Evolutionary conservation across 2,888 invertebrate genomes (phyloP).

Genomic region (Thereva nobilitata): DNA sequence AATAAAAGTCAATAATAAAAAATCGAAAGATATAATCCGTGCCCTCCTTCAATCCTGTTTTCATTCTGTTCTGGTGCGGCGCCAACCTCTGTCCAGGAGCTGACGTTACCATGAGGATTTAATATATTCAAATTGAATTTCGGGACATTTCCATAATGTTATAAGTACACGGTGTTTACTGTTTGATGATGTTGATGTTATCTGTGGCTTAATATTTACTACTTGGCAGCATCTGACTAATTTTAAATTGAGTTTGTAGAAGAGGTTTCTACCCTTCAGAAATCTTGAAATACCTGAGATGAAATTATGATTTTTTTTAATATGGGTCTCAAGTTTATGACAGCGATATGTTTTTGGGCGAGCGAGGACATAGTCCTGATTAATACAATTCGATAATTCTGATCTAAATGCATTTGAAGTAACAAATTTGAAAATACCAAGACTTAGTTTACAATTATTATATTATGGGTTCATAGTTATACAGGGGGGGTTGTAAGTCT

Average conservation of each 20-base stretch:
- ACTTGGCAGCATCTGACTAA: constrained; percentile 20
- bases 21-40: constrained; percentile 22
- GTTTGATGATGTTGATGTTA: constrained; percentile 37
- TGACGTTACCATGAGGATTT: constrained; percentile 39
- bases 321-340: too few species aligned
- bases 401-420: too few species aligned
- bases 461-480: too few species aligned
- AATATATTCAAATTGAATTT: constrained; percentile 45
- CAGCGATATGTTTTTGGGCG: too few species aligned
- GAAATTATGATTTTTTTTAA: too few species aligned
- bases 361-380: too few species aligned
- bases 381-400: too few species aligned
- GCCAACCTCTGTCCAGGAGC: neutral
- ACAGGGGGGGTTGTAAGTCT: too few species aligned
- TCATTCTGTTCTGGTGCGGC: neutral
- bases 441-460: too few species aligned
- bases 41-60: neutral
- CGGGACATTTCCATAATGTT: constrained; percentile 43
- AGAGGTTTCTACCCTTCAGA: too few species aligned
- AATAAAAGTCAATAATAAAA: constrained; percentile 40
- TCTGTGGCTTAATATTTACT: constrained; percentile 13
- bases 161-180: constrained; percentile 43
- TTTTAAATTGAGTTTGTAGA: constrained; percentile 6
- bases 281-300: too few species aligned
- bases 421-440: too few species aligned